phyloP scores from a whole-genome alignment of 1,140 invertebrate species.

The Vanessa tameamea region DNA sequence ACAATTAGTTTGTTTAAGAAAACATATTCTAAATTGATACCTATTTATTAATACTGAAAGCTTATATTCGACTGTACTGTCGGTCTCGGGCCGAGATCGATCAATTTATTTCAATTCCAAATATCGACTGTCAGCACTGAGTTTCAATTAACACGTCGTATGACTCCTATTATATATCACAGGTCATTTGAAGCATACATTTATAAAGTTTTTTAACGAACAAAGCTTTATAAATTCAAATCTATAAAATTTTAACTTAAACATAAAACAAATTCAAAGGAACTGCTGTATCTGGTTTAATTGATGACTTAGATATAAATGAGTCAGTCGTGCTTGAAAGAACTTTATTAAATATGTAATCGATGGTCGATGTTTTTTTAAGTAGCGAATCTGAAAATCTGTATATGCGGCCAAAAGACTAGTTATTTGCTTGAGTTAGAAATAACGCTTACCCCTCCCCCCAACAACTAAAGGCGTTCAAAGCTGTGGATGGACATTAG shows the following conservation, averaged over 20 bases:
- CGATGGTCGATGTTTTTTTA: too few species aligned
- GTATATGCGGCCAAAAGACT: too few species aligned
- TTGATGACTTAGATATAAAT: background rate
- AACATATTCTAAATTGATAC: background rate
- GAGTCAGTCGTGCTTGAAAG: too few species aligned
- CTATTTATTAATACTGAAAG: background rate
- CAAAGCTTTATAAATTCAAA: background rate
- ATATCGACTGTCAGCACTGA: slow-evolving; percentile 16
- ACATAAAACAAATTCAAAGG: background rate
- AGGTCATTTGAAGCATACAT: background rate
- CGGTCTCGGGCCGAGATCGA: background rate
- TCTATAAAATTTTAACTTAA: background rate
- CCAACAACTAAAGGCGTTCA: too few species aligned
- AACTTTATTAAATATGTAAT: too few species aligned
- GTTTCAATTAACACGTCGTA: slow-evolving; percentile 20
- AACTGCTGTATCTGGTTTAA: background rate
- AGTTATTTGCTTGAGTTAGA: too few species aligned
- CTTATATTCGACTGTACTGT: background rate
- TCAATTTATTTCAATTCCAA: slow-evolving; percentile 26
- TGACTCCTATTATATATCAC: background rate
- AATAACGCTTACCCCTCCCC: too few species aligned
- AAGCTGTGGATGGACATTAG: too few species aligned
- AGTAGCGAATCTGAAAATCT: too few species aligned
- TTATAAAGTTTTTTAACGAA: background rate
- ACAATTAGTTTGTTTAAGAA: slow-evolving; percentile 12